Base-by-base conservation (phyloP, 64 coral and sea anemone genomes). In the Actinia equina region DNA sequence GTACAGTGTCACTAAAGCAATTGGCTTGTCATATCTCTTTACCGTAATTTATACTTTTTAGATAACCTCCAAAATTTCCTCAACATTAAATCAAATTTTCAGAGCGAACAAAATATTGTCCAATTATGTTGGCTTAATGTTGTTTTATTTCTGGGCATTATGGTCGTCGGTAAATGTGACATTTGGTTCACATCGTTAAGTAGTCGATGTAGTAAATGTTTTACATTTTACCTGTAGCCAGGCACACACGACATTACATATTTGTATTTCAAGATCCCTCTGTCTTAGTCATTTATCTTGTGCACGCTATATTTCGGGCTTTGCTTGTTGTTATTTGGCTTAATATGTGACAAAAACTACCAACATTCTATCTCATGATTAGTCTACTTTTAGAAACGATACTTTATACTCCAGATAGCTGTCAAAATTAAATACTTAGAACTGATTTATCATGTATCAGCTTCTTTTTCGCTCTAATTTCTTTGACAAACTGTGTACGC, bases 281-380 rank as follows among this genome's bases (percentile, higher is more conserved):
- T 74, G 69, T 13, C 25, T 27, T 74, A 74, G 10, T 74, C 26
- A 74, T 42, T 7, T 74, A 25, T 74, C 26, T 74, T 74, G 69
- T 42, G n/a, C 69, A 74, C 69, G 69, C 69, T 74, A 74, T 74
- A 30, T 13, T 74, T 20, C 11, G 8, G n/a, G 7, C 11, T 74
- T 74, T 25, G 26, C 69, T 74, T 74, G 69, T 74, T 74, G 69
- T 74, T 74, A 74, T 74, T 74, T 74, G 26, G 69, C 12, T 74
- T 16, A 14, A 37, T 27, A 74, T 74, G 69, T 74, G 69, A 74
- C 69, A 74, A 74, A 74, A 30, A 30, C n/a, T 74, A 65, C 5
- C 26, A 13, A 74, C 63, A 26, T 30, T 41, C 2, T 11, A 16
- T 30, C 14, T 11, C 6, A 9, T 41, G 69, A 41, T 74, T 74